Conservation (phyloP, 2,888 invertebrate genomes). For the Scaptomyza parva region DNA sequence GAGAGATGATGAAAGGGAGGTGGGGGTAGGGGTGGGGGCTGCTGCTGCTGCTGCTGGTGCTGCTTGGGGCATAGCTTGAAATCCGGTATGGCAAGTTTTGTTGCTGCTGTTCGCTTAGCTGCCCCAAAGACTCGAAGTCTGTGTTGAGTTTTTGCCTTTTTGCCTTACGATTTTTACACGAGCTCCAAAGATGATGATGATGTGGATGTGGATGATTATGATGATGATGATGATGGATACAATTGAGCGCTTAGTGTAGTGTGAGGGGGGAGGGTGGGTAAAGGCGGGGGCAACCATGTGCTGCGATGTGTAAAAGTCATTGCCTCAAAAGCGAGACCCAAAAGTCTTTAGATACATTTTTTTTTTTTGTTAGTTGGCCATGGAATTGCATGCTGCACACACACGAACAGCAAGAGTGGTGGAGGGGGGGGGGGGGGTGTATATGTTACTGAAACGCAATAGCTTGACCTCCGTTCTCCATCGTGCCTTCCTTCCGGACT, state of each 20-base stretch:
- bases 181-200: conserved; percentile 49
- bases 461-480: conserved; percentile 28
- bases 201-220: neutral
- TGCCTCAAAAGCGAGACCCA: conserved; percentile 66
- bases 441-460: conserved; percentile 16
- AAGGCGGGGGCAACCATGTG: conserved; percentile 63
- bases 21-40: neutral
- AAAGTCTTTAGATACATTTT: conserved; percentile 46
- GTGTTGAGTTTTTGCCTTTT: too few relatives aligned
- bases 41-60: conserved; percentile 4
- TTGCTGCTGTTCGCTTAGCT: conserved; percentile 27
- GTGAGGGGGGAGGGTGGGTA: neutral
- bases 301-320: conserved; percentile 78
- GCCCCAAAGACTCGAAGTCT: conserved; percentile 27
- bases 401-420: neutral
- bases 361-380: conserved; percentile 42
- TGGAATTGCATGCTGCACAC: conserved; percentile 56
- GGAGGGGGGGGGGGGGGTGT: neutral
- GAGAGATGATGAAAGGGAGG: conserved; percentile 2
- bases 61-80: conserved; percentile 72
- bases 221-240: conserved; percentile 60
- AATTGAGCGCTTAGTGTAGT: conserved; percentile 59
- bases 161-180: conserved; percentile 56
- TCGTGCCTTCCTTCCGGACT: too few relatives aligned
- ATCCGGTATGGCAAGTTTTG: conserved; percentile 80